These are phyloP conservation scores for Cetonia aurata DNA, from an alignment of 2,888 invertebrate species.

Conservation along the genomic window DNA sequence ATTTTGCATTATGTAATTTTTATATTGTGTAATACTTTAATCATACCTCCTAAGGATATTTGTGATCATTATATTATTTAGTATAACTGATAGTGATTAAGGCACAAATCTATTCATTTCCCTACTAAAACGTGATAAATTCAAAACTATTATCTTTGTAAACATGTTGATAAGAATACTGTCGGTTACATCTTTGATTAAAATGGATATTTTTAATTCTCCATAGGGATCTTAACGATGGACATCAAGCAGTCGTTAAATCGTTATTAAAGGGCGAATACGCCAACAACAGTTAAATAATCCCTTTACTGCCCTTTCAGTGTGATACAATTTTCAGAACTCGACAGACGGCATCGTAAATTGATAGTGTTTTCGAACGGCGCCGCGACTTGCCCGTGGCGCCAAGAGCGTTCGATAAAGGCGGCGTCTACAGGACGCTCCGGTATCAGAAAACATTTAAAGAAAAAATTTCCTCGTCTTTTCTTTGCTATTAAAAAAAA, in stretches of 20 bases:
- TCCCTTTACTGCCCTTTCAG: conserved; percentile 44
- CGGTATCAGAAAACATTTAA: conserved; percentile 54
- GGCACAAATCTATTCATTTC: no score
- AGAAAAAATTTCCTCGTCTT: conserved; percentile 28
- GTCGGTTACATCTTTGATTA: no score
- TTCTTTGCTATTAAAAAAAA: conserved; percentile 16
- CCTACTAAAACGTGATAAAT: no score
- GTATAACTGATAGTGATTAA: no score
- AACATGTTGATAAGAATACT: not conserved
- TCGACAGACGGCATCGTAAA: conserved; percentile 57
- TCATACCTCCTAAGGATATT: no score
- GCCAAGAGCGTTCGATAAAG: conserved; percentile 59
- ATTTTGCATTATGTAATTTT: no score
- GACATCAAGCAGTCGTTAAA: conserved; percentile 13
- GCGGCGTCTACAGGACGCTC: conserved; percentile 61
- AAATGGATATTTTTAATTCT: no score
- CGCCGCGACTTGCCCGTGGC: conserved; percentile 58
- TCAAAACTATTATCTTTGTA: no score
- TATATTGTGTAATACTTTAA: no score
- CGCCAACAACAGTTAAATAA: conserved; percentile 19
- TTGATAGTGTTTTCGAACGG: conserved; percentile 60
- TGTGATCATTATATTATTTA: no score
- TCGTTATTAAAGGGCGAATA: conserved; percentile 1
- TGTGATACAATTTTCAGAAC: conserved; percentile 55
- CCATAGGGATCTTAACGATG: not conserved